Evolutionary conservation across 2,113 vertebrate genomes (phyloP).

Genomic region (Prinia subflava): DNA sequence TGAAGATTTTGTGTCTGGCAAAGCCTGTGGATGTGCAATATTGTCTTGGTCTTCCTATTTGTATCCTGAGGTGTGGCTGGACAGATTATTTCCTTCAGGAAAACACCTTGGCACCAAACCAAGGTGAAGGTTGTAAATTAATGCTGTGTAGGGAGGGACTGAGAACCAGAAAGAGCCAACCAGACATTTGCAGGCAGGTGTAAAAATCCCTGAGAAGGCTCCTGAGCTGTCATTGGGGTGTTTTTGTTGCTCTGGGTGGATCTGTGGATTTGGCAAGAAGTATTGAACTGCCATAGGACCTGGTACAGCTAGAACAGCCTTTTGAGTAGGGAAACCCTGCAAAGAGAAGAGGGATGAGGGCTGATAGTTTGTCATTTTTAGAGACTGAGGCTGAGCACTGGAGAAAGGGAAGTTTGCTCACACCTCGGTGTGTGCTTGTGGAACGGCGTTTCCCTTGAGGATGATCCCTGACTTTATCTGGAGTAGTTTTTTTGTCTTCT

Average conservation of each 20-base stretch:
- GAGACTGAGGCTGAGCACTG: rapidly evolving
- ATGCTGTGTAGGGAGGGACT: background rate
- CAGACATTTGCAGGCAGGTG: background rate
- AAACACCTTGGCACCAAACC: background rate
- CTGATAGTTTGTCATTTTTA: background rate
- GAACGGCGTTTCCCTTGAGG: background rate
- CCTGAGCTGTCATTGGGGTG: background rate
- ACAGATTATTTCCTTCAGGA: background rate
- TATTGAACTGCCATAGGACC: rapidly evolving
- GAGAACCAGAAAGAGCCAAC: background rate
- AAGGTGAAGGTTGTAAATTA: background rate
- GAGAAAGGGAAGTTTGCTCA: background rate
- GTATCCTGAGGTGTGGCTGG: background rate
- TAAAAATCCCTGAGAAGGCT: background rate
- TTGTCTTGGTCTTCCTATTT: background rate
- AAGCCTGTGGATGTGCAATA: background rate
- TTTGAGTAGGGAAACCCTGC: background rate
- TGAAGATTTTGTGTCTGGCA: background rate
- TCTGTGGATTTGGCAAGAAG: background rate
- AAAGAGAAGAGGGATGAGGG: background rate
- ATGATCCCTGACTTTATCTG: background rate
- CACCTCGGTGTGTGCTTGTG: background rate
- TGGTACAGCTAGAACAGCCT: background rate
- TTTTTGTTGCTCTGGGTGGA: background rate
- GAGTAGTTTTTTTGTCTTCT: background rate